Evolutionary conservation across 2,113 vertebrate genomes (phyloP), one percentile per base, ranked within the genome.

Genomic region (Arizona elegans): DNA sequence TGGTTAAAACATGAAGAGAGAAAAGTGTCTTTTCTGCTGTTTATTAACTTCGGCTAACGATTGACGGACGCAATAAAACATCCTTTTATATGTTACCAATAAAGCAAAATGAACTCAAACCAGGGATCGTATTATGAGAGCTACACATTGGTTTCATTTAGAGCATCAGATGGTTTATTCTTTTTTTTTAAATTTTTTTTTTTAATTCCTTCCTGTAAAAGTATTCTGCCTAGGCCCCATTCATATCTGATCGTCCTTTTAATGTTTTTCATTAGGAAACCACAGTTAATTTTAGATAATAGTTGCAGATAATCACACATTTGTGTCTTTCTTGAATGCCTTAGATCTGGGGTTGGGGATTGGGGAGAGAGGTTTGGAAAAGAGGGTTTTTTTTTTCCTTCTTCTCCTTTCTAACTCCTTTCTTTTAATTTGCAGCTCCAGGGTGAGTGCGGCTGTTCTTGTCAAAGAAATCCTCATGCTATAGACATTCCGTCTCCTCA

Each of bases 241-340:
- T 91, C 95, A 97, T 98, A 98, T 98, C 98, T 97, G 97, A 98
- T 97, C 89, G 90, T 95, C 91, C 95, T 95, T 95, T 97, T 96
- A 98, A 96, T 97, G 97, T 97, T 98, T 98, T 97, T 97, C 97
- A 97, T 97, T 97, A 97, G 96, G 97, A 98, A 98, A 97, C 97
- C 97, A 97, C 97, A 97, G 97, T 98, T 98, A 98, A 98, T 98
- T 97, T 97, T 96, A 97, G 98, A 98, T 98, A 96, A 97, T 97
- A 97, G 96, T 95, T 87, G 5, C 81, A 97, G 98, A 98, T 98
- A 97, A 97, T 97, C 97, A 97, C 95, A 96, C 97, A 97, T 97
- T 95, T 97, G 96, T 97, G 96, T 97, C 97, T 96, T 70, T 70
- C 95, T 95, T 94, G 7, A 50, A 95, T 97, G 96, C 94, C 94